These are phyloP conservation scores for Ophion slaviceki DNA, from an alignment of 2,888 invertebrate species.

Conservation along the genomic window DNA sequence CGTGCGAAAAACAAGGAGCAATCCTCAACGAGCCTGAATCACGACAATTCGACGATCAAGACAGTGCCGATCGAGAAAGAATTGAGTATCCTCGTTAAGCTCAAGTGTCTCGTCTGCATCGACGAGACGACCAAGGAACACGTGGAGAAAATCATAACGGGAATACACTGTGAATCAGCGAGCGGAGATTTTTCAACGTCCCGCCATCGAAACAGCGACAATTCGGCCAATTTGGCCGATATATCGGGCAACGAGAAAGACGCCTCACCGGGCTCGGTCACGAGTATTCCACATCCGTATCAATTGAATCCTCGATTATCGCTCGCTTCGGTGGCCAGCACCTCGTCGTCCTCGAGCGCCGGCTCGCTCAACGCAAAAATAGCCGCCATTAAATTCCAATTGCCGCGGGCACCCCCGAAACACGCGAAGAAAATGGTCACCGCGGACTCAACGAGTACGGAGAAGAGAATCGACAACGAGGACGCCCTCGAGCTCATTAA, in stretches of 20 bases:
- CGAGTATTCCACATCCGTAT: slow-evolving; percentile 75
- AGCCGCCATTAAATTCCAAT: slow-evolving; percentile 72
- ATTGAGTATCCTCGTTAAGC: slow-evolving; percentile 73
- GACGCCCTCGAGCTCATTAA: slow-evolving; percentile 71
- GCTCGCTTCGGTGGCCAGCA: slow-evolving; percentile 76
- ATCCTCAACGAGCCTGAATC: slow-evolving; percentile 30
- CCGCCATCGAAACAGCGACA: slow-evolving; percentile 72
- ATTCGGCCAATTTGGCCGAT: slow-evolving; percentile 76
- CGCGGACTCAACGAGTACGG: slow-evolving; percentile 54
- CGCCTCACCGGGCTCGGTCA: slow-evolving; percentile 78
- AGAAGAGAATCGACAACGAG: slow-evolving; percentile 59
- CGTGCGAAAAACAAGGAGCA: slow-evolving; percentile 67
- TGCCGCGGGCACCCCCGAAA: slow-evolving; percentile 75
- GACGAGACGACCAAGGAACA: slow-evolving; percentile 78
- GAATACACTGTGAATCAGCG: slow-evolving; percentile 74
- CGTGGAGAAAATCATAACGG: slow-evolving; percentile 74
- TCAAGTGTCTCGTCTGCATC: slow-evolving; percentile 77
- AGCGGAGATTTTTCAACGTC: slow-evolving; percentile 59
- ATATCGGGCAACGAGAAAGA: slow-evolving; percentile 80
- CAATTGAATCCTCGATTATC: slow-evolving; percentile 74
- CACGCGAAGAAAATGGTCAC: slow-evolving; percentile 70
- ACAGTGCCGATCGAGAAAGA: slow-evolving; percentile 75
- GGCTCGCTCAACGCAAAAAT: slow-evolving; percentile 73
- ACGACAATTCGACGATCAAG: slow-evolving; percentile 66
- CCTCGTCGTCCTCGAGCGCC: slow-evolving; percentile 79